Evolutionary conservation across 2,113 vertebrate species (phyloP).

Genomic region (Zosterops lateralis): DNA sequence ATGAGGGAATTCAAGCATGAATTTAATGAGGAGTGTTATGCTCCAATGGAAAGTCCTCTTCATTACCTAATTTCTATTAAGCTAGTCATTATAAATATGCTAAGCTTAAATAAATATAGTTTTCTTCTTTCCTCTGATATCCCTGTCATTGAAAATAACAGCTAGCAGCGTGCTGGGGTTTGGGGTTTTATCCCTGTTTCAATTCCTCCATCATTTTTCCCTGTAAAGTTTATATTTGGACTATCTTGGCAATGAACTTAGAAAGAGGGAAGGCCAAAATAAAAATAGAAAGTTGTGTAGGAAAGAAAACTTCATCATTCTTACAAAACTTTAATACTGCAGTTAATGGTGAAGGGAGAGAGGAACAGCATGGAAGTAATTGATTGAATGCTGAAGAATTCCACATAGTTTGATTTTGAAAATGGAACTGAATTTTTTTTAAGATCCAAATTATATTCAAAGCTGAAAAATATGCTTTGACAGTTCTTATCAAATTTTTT

Average conservation of each 20-base stretch:
- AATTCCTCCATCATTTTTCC: background rate
- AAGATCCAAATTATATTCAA: background rate
- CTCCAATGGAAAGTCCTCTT: background rate
- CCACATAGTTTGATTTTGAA: background rate
- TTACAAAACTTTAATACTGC: background rate
- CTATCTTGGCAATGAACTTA: background rate
- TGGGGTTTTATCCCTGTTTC: background rate
- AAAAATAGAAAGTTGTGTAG: conserved; percentile 50
- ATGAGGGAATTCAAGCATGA: background rate
- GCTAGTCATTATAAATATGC: background rate
- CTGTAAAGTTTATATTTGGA: conserved; percentile 35
- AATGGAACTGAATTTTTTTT: background rate
- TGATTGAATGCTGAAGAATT: background rate
- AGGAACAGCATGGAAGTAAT: background rate
- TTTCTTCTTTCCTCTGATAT: background rate
- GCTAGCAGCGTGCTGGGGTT: background rate
- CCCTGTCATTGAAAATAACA: background rate
- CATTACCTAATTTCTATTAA: conserved; percentile 8
- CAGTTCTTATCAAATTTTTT: background rate
- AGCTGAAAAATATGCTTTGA: background rate
- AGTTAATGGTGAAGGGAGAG: background rate
- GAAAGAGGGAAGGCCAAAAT: conserved; percentile 24
- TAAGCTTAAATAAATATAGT: background rate
- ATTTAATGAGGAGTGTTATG: conserved; percentile 1
- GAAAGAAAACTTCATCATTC: conserved; percentile 29